Conservation (phyloP, 2,888 invertebrate species). For the Ellobium chinense region DNA sequence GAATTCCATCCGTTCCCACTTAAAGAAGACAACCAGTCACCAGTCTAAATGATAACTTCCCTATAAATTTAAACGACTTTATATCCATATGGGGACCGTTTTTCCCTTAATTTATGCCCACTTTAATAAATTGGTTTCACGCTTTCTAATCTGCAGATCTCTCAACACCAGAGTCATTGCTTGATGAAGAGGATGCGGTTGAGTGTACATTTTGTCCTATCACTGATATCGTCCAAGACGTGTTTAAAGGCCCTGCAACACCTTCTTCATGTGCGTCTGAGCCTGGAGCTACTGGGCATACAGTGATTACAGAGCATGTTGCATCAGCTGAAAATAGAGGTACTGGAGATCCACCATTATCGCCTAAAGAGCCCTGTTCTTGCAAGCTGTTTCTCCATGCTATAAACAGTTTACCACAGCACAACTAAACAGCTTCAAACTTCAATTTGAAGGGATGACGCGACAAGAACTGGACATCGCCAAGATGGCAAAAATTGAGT, state of each 20-base stretch:
- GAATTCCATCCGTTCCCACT: too few relatives aligned
- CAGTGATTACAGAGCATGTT: too few relatives aligned
- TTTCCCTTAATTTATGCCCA: too few relatives aligned
- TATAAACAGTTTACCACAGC: neutral
- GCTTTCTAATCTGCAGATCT: neutral
- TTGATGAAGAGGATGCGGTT: neutral
- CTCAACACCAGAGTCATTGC: neutral
- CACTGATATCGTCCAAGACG: neutral
- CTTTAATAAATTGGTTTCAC: too few relatives aligned
- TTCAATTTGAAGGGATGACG: neutral
- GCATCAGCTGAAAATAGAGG: too few relatives aligned
- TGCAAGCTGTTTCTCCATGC: neutral
- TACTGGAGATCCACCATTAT: neutral
- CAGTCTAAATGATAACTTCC: too few relatives aligned
- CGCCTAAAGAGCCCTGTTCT: neutral
- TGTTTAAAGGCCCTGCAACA: neutral
- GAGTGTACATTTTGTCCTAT: neutral
- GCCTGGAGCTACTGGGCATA: neutral
- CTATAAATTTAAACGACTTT: too few relatives aligned
- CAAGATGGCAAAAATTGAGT: neutral
- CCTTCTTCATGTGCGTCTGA: neutral
- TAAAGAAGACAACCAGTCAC: too few relatives aligned
- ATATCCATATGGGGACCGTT: too few relatives aligned
- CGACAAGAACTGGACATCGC: neutral
- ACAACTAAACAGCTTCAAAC: neutral